Conservation (phyloP, 2,113 vertebrate genomes). For the Puntigrus tetrazona region DNA sequence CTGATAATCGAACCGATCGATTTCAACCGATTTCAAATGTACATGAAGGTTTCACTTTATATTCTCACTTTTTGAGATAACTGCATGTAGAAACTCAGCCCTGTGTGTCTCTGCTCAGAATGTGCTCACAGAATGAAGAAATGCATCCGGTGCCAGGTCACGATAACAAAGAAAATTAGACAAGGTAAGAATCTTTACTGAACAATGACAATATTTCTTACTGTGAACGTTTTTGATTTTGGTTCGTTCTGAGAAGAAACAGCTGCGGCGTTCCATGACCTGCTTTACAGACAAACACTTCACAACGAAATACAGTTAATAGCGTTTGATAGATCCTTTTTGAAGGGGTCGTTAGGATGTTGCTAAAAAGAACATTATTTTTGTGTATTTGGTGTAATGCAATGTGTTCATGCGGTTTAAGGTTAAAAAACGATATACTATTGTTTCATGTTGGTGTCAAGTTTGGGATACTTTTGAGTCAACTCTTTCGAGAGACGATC, state of each 20-base stretch:
- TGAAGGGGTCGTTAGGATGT: no score
- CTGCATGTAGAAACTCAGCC: neutral
- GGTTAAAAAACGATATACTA: no score
- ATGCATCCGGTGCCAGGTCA: constrained; percentile 97
- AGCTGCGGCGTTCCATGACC: neutral
- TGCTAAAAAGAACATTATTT: no score
- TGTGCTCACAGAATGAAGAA: constrained; percentile 98
- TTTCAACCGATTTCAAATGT: no score
- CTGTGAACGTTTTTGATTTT: neutral
- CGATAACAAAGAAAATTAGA: constrained; percentile 91
- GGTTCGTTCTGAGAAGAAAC: neutral
- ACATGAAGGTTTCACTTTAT: no score
- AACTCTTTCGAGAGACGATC: no score
- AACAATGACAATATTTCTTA: neutral
- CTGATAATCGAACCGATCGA: no score
- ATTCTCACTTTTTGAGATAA: no score
- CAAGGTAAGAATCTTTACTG: constrained; percentile 78
- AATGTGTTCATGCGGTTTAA: no score
- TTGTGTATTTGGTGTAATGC: no score
- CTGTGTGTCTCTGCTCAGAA: constrained; percentile 71
- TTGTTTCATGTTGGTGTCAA: no score
- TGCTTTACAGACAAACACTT: neutral
- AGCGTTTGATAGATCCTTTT: neutral
- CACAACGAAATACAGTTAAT: neutral
- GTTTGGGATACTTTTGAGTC: no score